Evolutionary conservation across 2,113 vertebrate species (phyloP).

Genomic region (Tichodroma muraria): DNA sequence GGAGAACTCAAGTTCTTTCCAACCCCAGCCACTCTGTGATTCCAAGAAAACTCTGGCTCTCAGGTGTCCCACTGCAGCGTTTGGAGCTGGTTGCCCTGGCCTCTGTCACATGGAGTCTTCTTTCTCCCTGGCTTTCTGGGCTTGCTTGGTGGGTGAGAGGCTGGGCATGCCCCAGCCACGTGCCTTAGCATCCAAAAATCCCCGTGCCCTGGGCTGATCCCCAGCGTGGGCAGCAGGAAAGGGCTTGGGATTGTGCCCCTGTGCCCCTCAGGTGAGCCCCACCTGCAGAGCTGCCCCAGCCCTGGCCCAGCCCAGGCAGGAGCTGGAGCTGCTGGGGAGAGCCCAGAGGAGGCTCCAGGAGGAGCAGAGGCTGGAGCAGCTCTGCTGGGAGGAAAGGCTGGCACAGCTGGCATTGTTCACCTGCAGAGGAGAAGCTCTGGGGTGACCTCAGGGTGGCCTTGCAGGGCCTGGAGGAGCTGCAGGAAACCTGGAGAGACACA

Average conservation of each 20-base stretch:
- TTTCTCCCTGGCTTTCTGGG: not conserved
- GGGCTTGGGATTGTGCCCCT: not conserved
- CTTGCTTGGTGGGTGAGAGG: not conserved
- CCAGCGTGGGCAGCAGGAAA: not conserved
- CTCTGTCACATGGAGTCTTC: not conserved
- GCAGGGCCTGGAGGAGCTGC: no score
- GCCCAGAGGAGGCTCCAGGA: not conserved
- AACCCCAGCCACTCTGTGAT: not conserved
- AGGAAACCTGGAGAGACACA: not conserved
- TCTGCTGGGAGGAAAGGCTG: not conserved
- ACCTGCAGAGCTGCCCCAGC: not conserved
- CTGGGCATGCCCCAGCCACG: not conserved
- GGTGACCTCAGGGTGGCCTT: not conserved
- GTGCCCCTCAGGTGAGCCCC: not conserved
- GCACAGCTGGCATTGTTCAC: not conserved
- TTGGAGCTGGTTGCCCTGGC: fast-evolving
- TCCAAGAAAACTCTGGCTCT: not conserved
- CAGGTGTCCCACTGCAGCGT: fast-evolving
- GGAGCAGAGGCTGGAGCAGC: not conserved
- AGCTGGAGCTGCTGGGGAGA: not conserved
- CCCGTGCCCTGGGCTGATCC: not conserved
- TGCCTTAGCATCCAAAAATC: not conserved
- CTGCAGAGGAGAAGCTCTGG: not conserved
- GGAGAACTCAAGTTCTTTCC: not conserved
- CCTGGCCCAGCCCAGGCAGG: not conserved